Conservation (phyloP, 92 coral and sea anemone genomes). For the Actinernus sp. region DNA sequence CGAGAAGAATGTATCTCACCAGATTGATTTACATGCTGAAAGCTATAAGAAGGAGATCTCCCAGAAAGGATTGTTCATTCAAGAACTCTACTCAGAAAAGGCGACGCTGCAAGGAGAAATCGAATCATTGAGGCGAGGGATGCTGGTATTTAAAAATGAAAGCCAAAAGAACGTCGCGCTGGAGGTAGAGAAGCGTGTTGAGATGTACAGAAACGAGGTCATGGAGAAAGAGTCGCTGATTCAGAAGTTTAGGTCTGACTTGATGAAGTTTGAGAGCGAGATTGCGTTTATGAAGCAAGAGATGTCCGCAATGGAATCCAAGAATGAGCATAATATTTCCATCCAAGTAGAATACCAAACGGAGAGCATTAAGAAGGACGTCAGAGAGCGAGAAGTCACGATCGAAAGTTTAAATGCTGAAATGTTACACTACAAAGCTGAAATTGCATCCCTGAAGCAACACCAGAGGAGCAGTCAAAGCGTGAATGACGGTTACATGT, state of each 20-base stretch:
- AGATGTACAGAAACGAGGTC: not conserved
- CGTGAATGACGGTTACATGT: not conserved
- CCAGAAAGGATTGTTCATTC: not conserved
- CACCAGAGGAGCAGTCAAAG: not conserved
- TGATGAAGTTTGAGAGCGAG: not conserved
- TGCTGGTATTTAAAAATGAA: not conserved
- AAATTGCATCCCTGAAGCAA: not conserved
- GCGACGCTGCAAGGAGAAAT: not conserved
- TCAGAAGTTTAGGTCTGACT: not conserved
- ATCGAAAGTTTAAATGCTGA: too few relatives aligned
- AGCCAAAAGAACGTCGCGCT: not conserved
- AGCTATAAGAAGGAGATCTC: not conserved
- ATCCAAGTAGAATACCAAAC: not conserved
- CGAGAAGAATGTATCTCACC: not conserved
- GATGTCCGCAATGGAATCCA: not conserved
- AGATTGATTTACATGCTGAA: not conserved
- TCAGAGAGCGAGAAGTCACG: not conserved
- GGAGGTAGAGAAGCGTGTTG: conserved; percentile 7
- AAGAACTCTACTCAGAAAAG: conserved; percentile 2
- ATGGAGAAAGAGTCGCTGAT: not conserved
- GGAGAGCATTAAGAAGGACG: not conserved
- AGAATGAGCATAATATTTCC: not conserved
- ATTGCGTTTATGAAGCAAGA: not conserved
- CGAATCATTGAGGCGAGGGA: not conserved
- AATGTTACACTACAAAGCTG: too few relatives aligned